These are phyloP conservation scores for Yponomeuta plumbellus DNA, from an alignment of 2,888 invertebrate genomes.

Conservation along the genomic window DNA sequence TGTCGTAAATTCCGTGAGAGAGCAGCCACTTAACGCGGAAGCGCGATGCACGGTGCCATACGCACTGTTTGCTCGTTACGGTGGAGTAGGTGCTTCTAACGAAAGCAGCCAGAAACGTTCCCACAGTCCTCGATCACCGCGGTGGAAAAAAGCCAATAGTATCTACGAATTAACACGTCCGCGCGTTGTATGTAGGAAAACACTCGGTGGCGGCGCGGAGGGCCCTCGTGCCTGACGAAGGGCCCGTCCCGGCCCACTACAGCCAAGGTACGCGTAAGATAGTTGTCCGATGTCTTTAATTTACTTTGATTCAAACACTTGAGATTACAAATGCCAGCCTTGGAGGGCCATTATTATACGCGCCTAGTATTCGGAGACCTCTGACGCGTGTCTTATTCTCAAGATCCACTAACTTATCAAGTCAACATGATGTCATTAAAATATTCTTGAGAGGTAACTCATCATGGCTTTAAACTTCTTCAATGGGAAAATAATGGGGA, in stretches of 20 bases:
- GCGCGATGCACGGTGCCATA: conserved; percentile 40
- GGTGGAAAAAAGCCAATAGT: conserved; percentile 61
- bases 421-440: conserved; percentile 14
- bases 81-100: conserved; percentile 67
- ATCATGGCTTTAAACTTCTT: not conserved
- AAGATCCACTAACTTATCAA: not conserved
- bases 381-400: conserved; percentile 10
- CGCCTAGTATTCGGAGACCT: not conserved
- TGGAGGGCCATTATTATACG: conserved; percentile 42
- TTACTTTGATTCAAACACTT: conserved; percentile 64
- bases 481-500: not conserved
- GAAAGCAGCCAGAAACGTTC: conserved; percentile 71
- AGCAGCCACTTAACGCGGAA: conserved; percentile 66
- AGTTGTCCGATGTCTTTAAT: conserved; percentile 62
- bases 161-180: conserved; percentile 76
- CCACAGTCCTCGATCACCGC: conserved; percentile 74
- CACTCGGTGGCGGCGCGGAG: conserved; percentile 60
- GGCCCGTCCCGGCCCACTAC: conserved; percentile 53
- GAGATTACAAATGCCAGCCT: conserved; percentile 28
- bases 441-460: conserved; percentile 4
- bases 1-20: conserved; percentile 65
- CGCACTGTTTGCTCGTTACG: conserved; percentile 68
- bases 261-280: conserved; percentile 53
- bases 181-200: conserved; percentile 70
- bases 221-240: conserved; percentile 67